A percentile compares a stretch with the other conserved stretches of the same genome.
Evolutionary conservation across 2,797 vertebrate genomes (phyloP).

Genomic region (Macrochelys suwanniensis): DNA sequence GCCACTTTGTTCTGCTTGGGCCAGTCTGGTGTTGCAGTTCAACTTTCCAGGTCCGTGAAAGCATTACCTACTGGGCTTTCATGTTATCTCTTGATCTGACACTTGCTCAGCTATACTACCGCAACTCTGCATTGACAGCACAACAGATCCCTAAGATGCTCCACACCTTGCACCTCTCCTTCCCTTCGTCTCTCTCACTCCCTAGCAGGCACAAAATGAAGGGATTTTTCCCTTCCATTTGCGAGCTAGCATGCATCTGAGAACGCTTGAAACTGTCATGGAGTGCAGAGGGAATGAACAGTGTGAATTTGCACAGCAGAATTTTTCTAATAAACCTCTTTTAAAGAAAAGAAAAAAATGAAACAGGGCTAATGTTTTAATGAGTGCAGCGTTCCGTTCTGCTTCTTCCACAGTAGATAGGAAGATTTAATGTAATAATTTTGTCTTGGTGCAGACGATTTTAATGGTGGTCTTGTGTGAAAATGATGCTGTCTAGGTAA

Average conservation of each 20-base stretch:
- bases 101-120: not conserved
- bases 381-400: not conserved
- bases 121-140: not conserved
- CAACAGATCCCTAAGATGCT: not conserved
- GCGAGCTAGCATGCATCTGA: not conserved
- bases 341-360: not conserved
- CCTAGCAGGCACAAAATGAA: not conserved
- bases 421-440: not conserved
- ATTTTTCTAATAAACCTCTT: not conserved
- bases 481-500: not conserved
- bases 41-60: fast-evolving
- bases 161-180: not conserved
- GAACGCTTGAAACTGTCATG: not conserved
- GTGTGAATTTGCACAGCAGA: not conserved
- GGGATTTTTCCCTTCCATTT: not conserved
- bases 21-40: fast-evolving
- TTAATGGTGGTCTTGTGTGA: not conserved
- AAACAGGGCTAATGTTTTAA: not conserved
- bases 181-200: not conserved
- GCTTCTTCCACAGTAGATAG: no score
- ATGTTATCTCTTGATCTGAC: not conserved
- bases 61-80: not conserved
- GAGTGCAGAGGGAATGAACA: not conserved
- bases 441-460: no score
- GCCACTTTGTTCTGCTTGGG: fast-evolving